Base-by-base conservation (phyloP, 2,113 vertebrate genomes). In the Pelmatolapia mariae region DNA sequence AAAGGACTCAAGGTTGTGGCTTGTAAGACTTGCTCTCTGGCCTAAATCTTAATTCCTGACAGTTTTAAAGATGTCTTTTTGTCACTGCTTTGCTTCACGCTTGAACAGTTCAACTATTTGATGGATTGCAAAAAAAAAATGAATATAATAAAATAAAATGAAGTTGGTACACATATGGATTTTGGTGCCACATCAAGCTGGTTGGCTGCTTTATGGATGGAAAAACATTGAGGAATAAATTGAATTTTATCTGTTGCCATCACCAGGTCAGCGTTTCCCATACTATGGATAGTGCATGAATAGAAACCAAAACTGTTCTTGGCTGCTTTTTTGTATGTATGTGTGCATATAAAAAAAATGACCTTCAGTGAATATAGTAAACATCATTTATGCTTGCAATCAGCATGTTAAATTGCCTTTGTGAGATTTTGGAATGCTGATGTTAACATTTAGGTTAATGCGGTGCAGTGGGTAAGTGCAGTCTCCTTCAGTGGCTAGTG, bases 1-100 rank as follows among this genome's bases (percentile, higher is more conserved):
- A 82, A 89, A 85, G 84, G 73, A 38, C 56, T 89, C 8, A 5
- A 66, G 73, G 31, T 86, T 91, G 54, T 71, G 73, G 92, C 63
- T 88, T 40, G 57, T 36, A 4, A 19, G 45, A 8, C 24, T 83
- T 5, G 10, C 18, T 59, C 57, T 68, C 36, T 52, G 40, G 66
- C 24, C 52, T 50, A 13, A 80, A 43, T 36, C 71, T 6, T 56
- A 38, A 73, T 13, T 6, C 40, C 40, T 68, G 22, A n/a, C 40
- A 8, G 3, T 54, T 89, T 66, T n/a, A 4, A 45, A 82, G 11
- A 33, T 11, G 4, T 71, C 6, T 36, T 66, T 83, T 16, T 80
- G 4, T 81, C 8, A 1, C 4, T 3, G 1, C 24, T 61, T 50
- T 53, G 19, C 6, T 76, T 71, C 29, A 24, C 12, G 19, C 45